Evolutionary conservation across 2,797 vertebrate species (phyloP), one percentile per base, ranked within the genome.

Genomic region (Characodon lateralis): DNA sequence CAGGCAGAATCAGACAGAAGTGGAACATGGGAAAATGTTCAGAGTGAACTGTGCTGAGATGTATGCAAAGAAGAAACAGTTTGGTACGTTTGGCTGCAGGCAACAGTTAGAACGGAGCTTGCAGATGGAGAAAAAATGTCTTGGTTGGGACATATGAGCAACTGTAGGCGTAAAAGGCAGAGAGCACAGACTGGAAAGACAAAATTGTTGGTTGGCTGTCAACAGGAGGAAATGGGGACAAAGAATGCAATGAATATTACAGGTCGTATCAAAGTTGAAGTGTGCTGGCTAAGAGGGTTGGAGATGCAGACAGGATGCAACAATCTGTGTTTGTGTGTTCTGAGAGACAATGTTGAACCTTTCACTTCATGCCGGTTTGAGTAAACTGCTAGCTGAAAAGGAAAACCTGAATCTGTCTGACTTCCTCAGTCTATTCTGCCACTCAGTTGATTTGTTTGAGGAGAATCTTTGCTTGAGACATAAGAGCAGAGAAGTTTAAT

Each of bases 71-170:
- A 70, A 84, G 78, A 80, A 80, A 88, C 51, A 84, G 70, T 65
- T 72, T 83, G 83, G 88, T 91, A 89, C 80, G 88, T 88, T 88
- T 89, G 78, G 85, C 89, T 86, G 70, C 77, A 87, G 82, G 87
- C 74, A 28, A 73, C 50, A 5, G 51, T 31, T 69, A 82, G 77
- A 78, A 82, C 28, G n/a, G 76, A 26, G 66, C 59, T 61, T 79
- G 51, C 81, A 85, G 81, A 89, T 74, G 71, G 76, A 78, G 84
- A 89, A 70, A 88, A 87, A 83, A 79, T 75, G 81, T 84, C 79
- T 69, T 39, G 74, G 90, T 82, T 76, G 74, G 72, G 72, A 76
- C 61, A 2, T 1, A 73, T 72, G 73, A 69, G 69, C 68, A 79
- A 50, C n/a, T 68, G 84, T 72, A 82, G 80, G 69, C 69, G 59